phyloP scores from a whole-genome alignment of 2,113 vertebrate genomes.

The Boleophthalmus pectinirostris region DNA sequence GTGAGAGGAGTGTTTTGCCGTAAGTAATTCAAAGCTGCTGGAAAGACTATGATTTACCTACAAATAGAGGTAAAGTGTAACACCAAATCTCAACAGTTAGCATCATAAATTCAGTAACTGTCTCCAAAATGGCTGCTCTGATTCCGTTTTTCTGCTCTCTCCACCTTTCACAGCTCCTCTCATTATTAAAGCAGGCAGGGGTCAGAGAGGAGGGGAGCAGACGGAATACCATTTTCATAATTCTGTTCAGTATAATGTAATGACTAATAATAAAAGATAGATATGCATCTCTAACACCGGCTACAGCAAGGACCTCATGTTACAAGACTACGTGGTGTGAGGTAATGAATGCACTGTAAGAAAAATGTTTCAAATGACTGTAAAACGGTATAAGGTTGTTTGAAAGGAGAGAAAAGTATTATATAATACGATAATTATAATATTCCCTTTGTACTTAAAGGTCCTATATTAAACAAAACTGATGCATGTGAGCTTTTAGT shows the following conservation, averaged over 20 bases:
- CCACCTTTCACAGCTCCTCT: background rate
- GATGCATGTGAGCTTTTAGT: too few species aligned
- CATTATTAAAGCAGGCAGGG: background rate
- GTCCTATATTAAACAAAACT: too few species aligned
- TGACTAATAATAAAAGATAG: conserved; percentile 9
- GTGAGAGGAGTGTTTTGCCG: too few species aligned
- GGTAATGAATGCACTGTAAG: background rate
- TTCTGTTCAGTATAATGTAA: background rate
- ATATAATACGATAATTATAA: too few species aligned
- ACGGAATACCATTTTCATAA: conserved; percentile 8
- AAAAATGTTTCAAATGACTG: background rate
- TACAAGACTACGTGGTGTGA: background rate
- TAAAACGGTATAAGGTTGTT: too few species aligned
- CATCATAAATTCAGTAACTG: background rate
- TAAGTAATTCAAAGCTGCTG: too few species aligned
- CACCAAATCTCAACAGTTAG: background rate
- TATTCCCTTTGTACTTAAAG: too few species aligned
- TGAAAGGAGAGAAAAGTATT: too few species aligned
- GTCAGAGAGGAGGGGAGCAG: background rate
- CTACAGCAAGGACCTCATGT: background rate
- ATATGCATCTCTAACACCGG: background rate
- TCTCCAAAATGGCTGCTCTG: background rate
- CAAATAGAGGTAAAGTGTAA: background rate
- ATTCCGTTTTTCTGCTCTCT: background rate
- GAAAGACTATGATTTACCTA: background rate